Base-by-base conservation (phyloP, 1,140 invertebrate genomes). In the Bombyx mandarina region DNA sequence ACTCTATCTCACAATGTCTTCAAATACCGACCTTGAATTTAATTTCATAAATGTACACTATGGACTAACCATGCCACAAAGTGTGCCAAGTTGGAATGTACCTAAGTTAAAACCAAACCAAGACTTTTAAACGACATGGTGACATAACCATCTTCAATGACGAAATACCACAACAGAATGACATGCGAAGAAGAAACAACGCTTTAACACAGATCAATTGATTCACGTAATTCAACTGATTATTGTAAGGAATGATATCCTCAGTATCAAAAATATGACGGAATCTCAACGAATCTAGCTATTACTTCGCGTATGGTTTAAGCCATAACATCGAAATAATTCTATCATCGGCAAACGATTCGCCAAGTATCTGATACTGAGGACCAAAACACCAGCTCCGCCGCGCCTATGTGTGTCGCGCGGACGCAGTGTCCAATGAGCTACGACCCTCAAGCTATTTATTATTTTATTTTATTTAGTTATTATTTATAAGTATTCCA, bases 71-170 rank as follows among this genome's bases (percentile, higher is more conserved):
- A 69, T 71, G 79, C 72, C 81, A 84, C 83, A 86, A 66, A 82
- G 81, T 84, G 83, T 86, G 79, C 70, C 80, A 83, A 86, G 81
- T 83, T 76, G 72, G 69, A 8, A 74, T 79, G 81, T 84, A 83
- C 79, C 76, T 77, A 69, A 69, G 65, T 75, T 78, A 69, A 75
- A 71, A 72, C 68, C 56, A 61, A 69, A 61, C 69, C 64, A 62
- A 69, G 72, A 51, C 12, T 51, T 69, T 62, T 66, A 67, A 68
- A 70, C 65, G 60, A 71, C 64, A 76, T 67, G 64, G 62, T 57
- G 66, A 65, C 68, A 71, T 60, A 73, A 60, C 61, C 56, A 69
- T 65, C 57, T 60, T 60, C 58, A 67, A 69, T 63, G 66, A 79
- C 70, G 77, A 62, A 61, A 57, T 68, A 75, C 76, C 81, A 77